These are phyloP conservation scores for Prorops nasuta DNA, from an alignment of 1,140 invertebrate species.

Conservation along the genomic window DNA sequence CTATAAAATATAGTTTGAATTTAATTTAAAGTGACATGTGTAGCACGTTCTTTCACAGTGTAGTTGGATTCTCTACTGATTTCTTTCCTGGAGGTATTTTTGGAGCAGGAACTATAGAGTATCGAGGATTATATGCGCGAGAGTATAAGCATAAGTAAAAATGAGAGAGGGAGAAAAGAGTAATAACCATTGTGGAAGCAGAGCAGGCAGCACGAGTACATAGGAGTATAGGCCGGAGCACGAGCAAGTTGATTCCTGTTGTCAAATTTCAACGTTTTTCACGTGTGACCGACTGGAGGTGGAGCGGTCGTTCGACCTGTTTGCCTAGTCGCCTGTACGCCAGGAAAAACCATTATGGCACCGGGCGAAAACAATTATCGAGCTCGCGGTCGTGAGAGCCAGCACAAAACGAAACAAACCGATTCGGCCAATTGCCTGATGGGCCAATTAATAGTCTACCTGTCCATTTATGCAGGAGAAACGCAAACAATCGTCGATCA, in stretches of 20 bases:
- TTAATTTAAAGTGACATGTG: too few relatives aligned
- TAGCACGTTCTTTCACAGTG: too few relatives aligned
- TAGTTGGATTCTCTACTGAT: too few relatives aligned
- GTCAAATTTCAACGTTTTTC: background rate
- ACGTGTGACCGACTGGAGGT: background rate
- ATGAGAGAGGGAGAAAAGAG: too few relatives aligned
- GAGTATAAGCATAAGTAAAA: too few relatives aligned
- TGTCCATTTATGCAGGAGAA: background rate
- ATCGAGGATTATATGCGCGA: too few relatives aligned
- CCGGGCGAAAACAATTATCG: constrained; percentile 1
- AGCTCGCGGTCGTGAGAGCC: background rate
- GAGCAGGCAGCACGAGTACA: too few relatives aligned
- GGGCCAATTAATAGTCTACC: background rate
- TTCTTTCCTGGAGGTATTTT: too few relatives aligned
- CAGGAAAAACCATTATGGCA: background rate
- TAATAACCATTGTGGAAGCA: too few relatives aligned
- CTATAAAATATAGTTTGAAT: too few relatives aligned
- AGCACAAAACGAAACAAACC: background rate
- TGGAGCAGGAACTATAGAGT: too few relatives aligned
- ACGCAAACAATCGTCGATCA: background rate
- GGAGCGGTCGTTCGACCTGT: background rate
- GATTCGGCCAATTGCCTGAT: background rate
- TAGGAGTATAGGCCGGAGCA: too few relatives aligned
- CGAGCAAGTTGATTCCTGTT: background rate
- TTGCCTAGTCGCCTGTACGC: background rate